phyloP scores from a whole-genome alignment of 2,888 invertebrate genomes.

The Gymnoscelis rufifasciata region DNA sequence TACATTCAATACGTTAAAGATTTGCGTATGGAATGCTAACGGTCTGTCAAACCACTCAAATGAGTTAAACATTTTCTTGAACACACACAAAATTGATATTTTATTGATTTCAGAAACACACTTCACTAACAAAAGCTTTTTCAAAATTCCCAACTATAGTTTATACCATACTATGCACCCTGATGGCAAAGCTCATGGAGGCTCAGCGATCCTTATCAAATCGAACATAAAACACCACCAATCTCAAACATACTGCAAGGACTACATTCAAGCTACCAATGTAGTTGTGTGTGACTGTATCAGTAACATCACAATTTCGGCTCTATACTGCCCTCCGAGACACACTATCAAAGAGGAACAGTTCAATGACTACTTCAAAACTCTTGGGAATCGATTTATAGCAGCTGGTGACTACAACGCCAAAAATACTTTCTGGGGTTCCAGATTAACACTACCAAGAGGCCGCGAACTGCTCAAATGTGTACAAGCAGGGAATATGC shows the following conservation, averaged over 20 bases:
- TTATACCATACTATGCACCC: background rate
- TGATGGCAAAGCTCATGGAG: background rate
- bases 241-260: background rate
- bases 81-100: background rate
- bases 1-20: background rate
- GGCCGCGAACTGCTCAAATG: background rate
- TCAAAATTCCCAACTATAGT: background rate
- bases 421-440: background rate
- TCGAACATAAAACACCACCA: background rate
- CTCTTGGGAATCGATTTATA: background rate
- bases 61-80: background rate
- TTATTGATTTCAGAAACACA: background rate
- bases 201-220: background rate
- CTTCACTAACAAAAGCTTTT: background rate
- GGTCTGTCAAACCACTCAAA: background rate
- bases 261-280: background rate
- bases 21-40: background rate
- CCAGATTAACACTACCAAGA: background rate
- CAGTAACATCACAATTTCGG: no score
- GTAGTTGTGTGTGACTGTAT: background rate
- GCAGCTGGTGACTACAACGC: background rate
- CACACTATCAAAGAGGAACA: background rate
- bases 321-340: background rate
- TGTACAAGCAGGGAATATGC: background rate
- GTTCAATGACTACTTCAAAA: background rate